A percentile compares a stretch with the other conserved stretches of the same genome.
These are phyloP conservation scores for Pomatorhinus ruficollis DNA, from an alignment of 2,113 vertebrate genomes.

Conservation along the genomic window DNA sequence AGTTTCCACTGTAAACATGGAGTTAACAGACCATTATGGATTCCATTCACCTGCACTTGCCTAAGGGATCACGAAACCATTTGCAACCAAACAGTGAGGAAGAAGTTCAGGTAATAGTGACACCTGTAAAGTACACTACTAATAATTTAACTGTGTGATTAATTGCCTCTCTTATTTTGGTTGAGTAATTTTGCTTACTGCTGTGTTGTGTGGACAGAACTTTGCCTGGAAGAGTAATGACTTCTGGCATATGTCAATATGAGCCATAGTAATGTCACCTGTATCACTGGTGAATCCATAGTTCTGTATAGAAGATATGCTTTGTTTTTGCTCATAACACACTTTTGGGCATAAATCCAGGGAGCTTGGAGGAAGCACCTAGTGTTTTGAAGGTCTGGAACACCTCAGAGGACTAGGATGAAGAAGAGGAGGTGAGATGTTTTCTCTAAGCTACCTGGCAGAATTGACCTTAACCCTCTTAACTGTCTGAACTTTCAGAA, in stretches of 20 bases:
- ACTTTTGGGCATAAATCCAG: background rate
- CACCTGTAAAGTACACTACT: background rate
- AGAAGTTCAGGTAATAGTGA: background rate
- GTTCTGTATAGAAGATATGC: background rate
- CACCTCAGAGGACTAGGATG: background rate
- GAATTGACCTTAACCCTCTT: background rate
- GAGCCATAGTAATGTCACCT: background rate
- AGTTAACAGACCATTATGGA: background rate
- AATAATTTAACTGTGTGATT: background rate
- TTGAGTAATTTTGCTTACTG: background rate
- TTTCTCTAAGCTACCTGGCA: background rate
- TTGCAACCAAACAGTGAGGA: fast-evolving
- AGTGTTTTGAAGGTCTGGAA: background rate
- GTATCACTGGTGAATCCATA: background rate
- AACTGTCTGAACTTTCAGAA: background rate
- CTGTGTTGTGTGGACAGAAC: background rate
- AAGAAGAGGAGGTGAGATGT: background rate
- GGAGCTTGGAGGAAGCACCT: background rate
- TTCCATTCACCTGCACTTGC: background rate
- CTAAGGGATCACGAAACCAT: background rate
- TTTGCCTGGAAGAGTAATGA: background rate
- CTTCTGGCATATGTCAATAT: background rate
- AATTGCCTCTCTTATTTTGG: background rate
- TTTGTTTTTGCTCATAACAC: background rate
- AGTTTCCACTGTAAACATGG: fast-evolving